phyloP scores from a whole-genome alignment of 1,140 invertebrate genomes.

The Drosophila chauvacae region DNA sequence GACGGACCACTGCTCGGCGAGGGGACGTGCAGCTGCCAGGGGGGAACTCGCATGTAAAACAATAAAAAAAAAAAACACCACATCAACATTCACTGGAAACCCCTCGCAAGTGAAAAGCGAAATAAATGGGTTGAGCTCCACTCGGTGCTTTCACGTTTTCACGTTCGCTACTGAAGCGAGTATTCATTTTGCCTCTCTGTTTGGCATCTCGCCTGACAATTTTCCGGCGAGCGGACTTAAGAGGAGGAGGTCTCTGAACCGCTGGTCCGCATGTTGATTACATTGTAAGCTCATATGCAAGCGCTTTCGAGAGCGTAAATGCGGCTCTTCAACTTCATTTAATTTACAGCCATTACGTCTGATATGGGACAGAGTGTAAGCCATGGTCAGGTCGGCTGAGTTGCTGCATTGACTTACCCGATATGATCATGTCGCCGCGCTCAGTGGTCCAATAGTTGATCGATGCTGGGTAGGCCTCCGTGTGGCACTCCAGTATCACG shows the following conservation, averaged over 20 bases:
- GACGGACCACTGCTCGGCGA: conserved; percentile 7
- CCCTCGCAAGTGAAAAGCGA: conserved; percentile 29
- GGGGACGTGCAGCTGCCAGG: conserved; percentile 25
- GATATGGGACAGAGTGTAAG: neutral
- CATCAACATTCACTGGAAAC: conserved; percentile 26
- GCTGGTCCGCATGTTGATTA: conserved; percentile 57
- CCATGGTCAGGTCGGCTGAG: neutral
- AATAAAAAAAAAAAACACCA: conserved; percentile 30
- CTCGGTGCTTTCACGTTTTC: conserved; percentile 54
- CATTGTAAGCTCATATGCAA: conserved; percentile 71
- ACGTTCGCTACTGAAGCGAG: conserved; percentile 33
- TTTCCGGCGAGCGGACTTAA: conserved; percentile 30
- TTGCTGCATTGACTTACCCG: conserved; percentile 88
- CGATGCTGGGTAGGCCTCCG: conserved; percentile 94
- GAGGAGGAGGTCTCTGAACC: conserved; percentile 9
- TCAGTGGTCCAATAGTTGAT: conserved; percentile 96
- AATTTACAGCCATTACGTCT: conserved; percentile 4
- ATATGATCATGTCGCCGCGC: conserved; percentile 94
- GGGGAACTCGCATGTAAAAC: conserved; percentile 34
- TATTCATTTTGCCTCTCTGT: conserved; percentile 43
- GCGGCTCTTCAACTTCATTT: conserved; percentile 29
- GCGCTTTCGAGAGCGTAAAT: conserved; percentile 64
- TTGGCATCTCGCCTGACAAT: conserved; percentile 58
- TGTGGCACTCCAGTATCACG: conserved; percentile 93
- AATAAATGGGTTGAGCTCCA: conserved; percentile 39